Base-by-base conservation (phyloP, 2,888 invertebrate genomes). In the Carpatolechia fugitivella region DNA sequence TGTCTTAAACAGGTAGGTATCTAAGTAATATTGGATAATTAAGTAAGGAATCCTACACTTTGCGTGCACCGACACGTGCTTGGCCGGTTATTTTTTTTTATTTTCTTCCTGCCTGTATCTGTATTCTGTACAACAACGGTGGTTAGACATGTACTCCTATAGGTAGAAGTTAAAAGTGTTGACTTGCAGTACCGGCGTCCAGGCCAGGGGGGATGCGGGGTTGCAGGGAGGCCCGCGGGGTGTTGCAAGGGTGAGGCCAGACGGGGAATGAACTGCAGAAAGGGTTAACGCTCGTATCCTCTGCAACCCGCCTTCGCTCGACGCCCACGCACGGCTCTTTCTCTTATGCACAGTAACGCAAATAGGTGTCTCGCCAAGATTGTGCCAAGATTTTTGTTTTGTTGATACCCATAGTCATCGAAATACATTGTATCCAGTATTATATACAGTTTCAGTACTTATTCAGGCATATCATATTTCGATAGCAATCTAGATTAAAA, bases 251-350 rank as follows among this genome's bases (percentile, higher is more conserved):
- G 87, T 91, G 91, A 86, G 91, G 90, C 91, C 90, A 91, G 91
- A 91, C 91, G 85, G 90, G 87, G 86, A 91, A 92, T 88, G 91
- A 92, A 89, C 92, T 92, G 90, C 86, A 91, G 80, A 89, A 91
- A 78, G 92, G 92, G 79, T 88, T 87, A 87, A 84, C 78, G 92
- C 82, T 73, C 89, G 90, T 90, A 85, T 85, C 89, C 88, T 89
- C 88, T 90, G 89, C 89, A 90, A 78, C 78, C 75, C 74, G 82
- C 78, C 82, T 81, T 82, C 78, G 81, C 76, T 76, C 77, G 74
- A 78, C 80, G 78, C 84, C 83, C 78, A 84, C 80, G 72, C 64
- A 64, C 24, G 50, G 33, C 13, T 63, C 72, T 68, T 69, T 68
- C 16, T 38, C 64, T 64, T 73, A 76, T 70, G 69, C 66, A 70